These are phyloP conservation scores for Brenthis hecate DNA, from an alignment of 2,888 invertebrate genomes.

Conservation along the genomic window DNA sequence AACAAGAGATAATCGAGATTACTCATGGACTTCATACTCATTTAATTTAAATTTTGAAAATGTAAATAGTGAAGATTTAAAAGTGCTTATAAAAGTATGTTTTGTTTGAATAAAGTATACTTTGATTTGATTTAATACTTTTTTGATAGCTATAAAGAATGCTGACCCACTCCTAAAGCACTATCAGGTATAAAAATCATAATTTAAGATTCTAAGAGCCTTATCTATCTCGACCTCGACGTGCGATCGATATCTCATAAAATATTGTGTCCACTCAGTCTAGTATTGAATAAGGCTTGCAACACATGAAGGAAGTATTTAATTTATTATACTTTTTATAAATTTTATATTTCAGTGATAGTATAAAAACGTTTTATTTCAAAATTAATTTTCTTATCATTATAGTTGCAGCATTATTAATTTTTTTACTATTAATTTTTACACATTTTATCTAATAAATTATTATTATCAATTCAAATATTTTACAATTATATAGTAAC, in stretches of 20 bases:
- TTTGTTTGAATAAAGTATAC: too few relatives aligned
- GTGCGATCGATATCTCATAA: slow-evolving; percentile 45
- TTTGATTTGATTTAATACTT: not conserved
- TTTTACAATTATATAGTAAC: too few relatives aligned
- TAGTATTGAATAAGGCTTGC: slow-evolving; percentile 33
- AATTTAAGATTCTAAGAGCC: slow-evolving; percentile 34
- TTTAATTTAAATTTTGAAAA: too few relatives aligned
- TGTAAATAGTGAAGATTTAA: not conserved
- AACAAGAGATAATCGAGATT: too few relatives aligned
- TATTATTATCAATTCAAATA: too few relatives aligned
- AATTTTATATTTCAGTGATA: too few relatives aligned
- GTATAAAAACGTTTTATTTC: not conserved
- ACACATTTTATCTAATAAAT: too few relatives aligned
- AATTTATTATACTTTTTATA: not conserved
- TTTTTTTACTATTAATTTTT: too few relatives aligned
- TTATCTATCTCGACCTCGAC: slow-evolving; percentile 34
- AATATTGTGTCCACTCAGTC: slow-evolving; percentile 35
- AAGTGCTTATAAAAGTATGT: too few relatives aligned
- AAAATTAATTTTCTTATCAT: not conserved
- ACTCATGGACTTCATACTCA: too few relatives aligned
- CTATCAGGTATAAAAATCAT: slow-evolving; percentile 29
- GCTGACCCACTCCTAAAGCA: slow-evolving; percentile 1
- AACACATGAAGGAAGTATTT: slow-evolving; percentile 15
- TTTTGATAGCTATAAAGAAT: slow-evolving; percentile 2
- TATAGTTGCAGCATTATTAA: too few relatives aligned